Evolutionary conservation across 2,888 invertebrate species (phyloP).

Genomic region (Cryptocephalus moraei): DNA sequence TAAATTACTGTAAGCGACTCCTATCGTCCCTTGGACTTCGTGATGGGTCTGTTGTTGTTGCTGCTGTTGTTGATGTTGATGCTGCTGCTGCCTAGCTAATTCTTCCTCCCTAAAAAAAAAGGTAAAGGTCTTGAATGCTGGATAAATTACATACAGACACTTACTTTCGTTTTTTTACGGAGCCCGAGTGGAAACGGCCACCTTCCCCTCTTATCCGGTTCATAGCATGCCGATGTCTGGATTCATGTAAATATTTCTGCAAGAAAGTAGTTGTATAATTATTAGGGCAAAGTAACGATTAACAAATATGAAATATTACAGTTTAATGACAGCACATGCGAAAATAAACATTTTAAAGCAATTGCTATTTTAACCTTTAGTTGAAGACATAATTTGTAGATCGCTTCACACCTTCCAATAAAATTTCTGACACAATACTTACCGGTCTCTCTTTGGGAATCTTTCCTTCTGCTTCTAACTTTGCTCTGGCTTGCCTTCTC

Average conservation of each 20-base stretch:
- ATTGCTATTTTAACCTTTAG: too few species aligned
- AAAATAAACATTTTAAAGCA: too few species aligned
- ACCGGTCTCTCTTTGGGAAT: conserved; percentile 94
- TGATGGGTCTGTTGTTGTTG: conserved; percentile 26
- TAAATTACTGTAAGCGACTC: conserved; percentile 30
- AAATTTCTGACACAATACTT: conserved; percentile 22
- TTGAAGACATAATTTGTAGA: too few species aligned
- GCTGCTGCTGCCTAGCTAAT: conserved; percentile 16
- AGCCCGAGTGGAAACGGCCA: conserved; percentile 83
- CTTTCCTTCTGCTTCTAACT: conserved; percentile 87
- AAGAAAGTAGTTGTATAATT: conserved; percentile 19
- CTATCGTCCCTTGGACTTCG: conserved; percentile 29
- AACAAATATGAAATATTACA: neutral
- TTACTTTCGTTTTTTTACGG: conserved; percentile 35
- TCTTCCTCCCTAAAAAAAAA: conserved; percentile 17
- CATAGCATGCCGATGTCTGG: conserved; percentile 94
- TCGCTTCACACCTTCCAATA: too few species aligned
- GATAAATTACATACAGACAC: neutral
- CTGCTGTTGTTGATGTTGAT: conserved; percentile 12
- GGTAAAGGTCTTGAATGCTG: neutral
- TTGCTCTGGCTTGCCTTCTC: conserved; percentile 86
- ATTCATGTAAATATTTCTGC: conserved; percentile 97
- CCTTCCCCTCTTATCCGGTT: conserved; percentile 94
- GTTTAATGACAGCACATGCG: neutral
- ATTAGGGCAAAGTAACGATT: neutral